Evolutionary conservation across 2,113 vertebrate species (phyloP).

Genomic region (Albula glossodonta): DNA sequence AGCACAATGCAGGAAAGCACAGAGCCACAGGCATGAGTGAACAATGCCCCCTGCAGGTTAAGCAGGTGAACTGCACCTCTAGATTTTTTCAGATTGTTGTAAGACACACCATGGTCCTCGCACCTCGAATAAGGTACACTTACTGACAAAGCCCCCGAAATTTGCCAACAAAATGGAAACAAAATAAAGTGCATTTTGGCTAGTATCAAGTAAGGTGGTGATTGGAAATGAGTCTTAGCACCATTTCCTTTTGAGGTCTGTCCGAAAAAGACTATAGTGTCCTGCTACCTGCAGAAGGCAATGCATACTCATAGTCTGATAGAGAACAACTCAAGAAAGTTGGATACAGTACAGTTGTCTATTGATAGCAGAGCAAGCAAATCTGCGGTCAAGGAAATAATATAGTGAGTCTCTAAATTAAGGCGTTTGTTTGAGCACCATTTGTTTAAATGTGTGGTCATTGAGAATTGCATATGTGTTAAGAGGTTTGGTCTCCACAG

Average conservation of each 20-base stretch:
- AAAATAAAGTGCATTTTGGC: slow-evolving; percentile 69
- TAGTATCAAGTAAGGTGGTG: slow-evolving; percentile 5
- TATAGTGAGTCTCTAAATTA: slow-evolving; percentile 30
- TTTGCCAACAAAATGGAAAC: slow-evolving; percentile 43
- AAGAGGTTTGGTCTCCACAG: slow-evolving; percentile 30
- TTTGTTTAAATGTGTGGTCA: slow-evolving; percentile 29
- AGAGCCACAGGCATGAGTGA: slow-evolving; percentile 27
- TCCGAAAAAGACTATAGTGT: slow-evolving; percentile 5
- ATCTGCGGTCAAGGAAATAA: slow-evolving; percentile 19
- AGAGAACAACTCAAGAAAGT: not conserved
- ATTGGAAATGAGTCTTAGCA: not conserved
- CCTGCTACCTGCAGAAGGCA: slow-evolving; percentile 11
- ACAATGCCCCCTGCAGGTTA: slow-evolving; percentile 48
- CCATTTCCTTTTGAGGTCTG: not conserved
- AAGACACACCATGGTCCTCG: not conserved
- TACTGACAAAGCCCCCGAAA: slow-evolving; percentile 41
- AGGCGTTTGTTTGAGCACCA: slow-evolving; percentile 44
- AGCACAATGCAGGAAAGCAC: not conserved
- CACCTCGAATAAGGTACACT: slow-evolving; percentile 22
- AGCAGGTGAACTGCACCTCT: slow-evolving; percentile 43
- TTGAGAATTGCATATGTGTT: slow-evolving; percentile 40
- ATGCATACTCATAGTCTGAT: not conserved
- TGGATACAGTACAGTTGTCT: slow-evolving; percentile 14
- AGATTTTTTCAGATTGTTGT: slow-evolving; percentile 14
- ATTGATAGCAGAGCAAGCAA: not conserved